Evolutionary conservation across 2,797 vertebrate species (phyloP).

Genomic region (Gymnothorax javanicus): DNA sequence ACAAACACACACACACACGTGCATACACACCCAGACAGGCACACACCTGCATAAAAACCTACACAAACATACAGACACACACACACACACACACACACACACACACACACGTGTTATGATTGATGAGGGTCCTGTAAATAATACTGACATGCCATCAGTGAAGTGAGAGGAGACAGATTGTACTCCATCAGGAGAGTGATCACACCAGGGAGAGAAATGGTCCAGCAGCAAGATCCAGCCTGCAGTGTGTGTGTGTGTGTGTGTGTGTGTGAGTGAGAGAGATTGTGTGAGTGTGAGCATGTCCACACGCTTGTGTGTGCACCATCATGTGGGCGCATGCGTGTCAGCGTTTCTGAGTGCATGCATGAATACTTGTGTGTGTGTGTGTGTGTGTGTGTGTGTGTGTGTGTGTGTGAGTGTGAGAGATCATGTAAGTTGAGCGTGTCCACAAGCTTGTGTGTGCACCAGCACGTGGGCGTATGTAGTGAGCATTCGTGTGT

Average conservation of each 20-base stretch:
- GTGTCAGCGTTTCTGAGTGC: constrained; percentile 32
- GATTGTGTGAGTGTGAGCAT: not conserved
- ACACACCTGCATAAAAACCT: no score
- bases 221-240: not conserved
- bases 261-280: no score
- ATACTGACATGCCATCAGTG: constrained; percentile 55
- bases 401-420: not conserved
- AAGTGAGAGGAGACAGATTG: constrained; percentile 34
- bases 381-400: not conserved
- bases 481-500: no score
- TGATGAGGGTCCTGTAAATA: constrained; percentile 46
- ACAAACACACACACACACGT: no score
- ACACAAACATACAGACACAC: not conserved
- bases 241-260: not conserved
- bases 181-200: not conserved
- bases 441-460: not conserved
- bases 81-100: not conserved
- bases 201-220: not conserved
- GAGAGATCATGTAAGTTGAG: no score
- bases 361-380: not conserved
- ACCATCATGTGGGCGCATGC: not conserved
- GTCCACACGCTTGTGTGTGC: not conserved
- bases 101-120: constrained; percentile 47
- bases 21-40: not conserved
- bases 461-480: no score